These are phyloP conservation scores for Andinoacara biseriatus DNA, from an alignment of 2,113 vertebrate genomes.

Conservation along the genomic window DNA sequence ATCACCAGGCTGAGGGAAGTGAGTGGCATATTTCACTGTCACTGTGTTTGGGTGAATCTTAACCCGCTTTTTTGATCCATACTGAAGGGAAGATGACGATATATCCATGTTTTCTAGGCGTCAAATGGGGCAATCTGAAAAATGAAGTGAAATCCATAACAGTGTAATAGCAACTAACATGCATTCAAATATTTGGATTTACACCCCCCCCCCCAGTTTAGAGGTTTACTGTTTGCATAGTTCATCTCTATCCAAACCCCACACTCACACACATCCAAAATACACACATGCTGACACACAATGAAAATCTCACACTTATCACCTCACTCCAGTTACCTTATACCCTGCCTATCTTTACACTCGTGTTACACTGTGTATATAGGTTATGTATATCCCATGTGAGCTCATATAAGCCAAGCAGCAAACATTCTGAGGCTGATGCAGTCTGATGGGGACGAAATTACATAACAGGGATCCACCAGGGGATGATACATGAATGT, in stretches of 20 bases:
- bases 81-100: slow-evolving; percentile 82
- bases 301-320: neutral
- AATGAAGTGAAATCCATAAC: slow-evolving; percentile 30
- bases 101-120: slow-evolving; percentile 84
- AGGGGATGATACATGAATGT: slow-evolving; percentile 58
- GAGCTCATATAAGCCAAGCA: slow-evolving; percentile 65
- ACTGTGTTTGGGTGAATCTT: slow-evolving; percentile 97
- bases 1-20: slow-evolving; percentile 94
- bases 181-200: neutral
- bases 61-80: slow-evolving; percentile 91
- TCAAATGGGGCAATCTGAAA: slow-evolving; percentile 59
- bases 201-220: slow-evolving; percentile 1
- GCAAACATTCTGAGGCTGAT: slow-evolving; percentile 76
- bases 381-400: slow-evolving; percentile 43
- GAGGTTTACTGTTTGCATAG: slow-evolving; percentile 47
- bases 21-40: slow-evolving; percentile 94
- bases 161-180: neutral
- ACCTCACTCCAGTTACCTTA: slow-evolving; percentile 30
- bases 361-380: slow-evolving; percentile 46
- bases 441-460: slow-evolving; percentile 75
- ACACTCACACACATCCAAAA: neutral
- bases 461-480: slow-evolving; percentile 76
- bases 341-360: slow-evolving; percentile 27
- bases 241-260: slow-evolving; percentile 14
- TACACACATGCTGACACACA: neutral